Evolutionary conservation across 2,113 vertebrate genomes (phyloP).

Genomic region (Bubalus kerabau): DNA sequence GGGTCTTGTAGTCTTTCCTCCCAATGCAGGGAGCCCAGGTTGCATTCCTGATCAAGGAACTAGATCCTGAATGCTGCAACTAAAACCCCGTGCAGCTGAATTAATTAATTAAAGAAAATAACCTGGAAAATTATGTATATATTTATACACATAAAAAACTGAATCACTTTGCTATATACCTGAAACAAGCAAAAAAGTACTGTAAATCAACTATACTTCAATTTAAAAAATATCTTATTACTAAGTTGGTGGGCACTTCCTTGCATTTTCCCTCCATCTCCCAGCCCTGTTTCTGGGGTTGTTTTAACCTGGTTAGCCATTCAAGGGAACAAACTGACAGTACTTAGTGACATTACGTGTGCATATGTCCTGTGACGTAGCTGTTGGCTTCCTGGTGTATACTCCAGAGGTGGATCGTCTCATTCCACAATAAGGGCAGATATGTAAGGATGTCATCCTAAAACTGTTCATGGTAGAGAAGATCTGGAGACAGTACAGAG

Average conservation of each 20-base stretch:
- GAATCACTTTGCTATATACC: neutral
- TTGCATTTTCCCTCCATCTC: neutral
- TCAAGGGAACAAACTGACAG: neutral
- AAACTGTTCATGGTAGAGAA: neutral
- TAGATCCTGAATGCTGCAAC: neutral
- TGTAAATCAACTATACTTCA: neutral
- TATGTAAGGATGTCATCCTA: neutral
- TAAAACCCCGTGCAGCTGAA: neutral
- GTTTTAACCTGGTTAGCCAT: neutral
- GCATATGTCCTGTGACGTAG: fast-evolving
- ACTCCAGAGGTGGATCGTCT: neutral
- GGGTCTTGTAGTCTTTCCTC: neutral
- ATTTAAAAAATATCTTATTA: neutral
- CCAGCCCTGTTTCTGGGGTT: neutral
- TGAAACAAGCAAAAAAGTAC: neutral
- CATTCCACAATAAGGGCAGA: neutral
- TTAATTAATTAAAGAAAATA: neutral
- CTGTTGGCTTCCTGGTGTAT: neutral
- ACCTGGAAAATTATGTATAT: neutral
- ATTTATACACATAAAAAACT: neutral
- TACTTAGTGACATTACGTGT: neutral
- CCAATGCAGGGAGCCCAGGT: neutral
- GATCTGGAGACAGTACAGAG: neutral
- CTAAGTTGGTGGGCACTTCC: neutral
- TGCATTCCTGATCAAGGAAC: neutral